Conservation (phyloP, 2,797 vertebrate species). For the Silurus lanzhouensis region DNA sequence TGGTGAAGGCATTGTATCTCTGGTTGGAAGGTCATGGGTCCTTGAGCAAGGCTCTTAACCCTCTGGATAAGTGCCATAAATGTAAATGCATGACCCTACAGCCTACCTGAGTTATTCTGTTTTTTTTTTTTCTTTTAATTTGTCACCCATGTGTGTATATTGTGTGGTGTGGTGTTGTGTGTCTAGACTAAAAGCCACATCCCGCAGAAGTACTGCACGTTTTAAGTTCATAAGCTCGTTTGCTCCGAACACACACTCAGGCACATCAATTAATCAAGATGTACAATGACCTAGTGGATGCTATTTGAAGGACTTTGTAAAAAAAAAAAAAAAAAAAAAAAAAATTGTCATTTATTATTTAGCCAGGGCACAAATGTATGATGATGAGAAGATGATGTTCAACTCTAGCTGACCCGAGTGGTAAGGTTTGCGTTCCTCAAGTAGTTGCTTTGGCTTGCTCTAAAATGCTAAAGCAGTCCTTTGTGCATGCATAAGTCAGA, state of each 20-base stretch:
- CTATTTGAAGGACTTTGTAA: conserved; percentile 65
- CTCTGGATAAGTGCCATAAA: too few species aligned
- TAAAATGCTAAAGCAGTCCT: conserved; percentile 77
- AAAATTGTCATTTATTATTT: conserved; percentile 79
- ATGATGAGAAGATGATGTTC: conserved; percentile 86
- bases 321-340: conserved; percentile 36
- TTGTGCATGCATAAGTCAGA: conserved; percentile 62
- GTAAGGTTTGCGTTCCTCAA: conserved; percentile 76
- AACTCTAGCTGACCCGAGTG: conserved; percentile 81
- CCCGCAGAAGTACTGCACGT: conserved; percentile 27
- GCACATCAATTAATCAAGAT: conserved; percentile 68
- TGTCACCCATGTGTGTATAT: not conserved
- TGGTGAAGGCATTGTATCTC: too few species aligned
- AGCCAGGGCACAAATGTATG: conserved; percentile 82
- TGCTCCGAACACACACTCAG: conserved; percentile 64
- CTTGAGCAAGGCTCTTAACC: too few species aligned
- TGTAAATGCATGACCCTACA: too few species aligned
- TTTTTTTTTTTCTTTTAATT: not conserved
- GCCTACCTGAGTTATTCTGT: not conserved
- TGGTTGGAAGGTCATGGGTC: too few species aligned
- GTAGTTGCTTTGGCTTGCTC: conserved; percentile 73
- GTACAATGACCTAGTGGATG: conserved; percentile 68
- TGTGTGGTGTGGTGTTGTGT: not conserved
- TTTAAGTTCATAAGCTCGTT: conserved; percentile 55
- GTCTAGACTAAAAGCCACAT: conserved; percentile 41